phyloP scores from a whole-genome alignment of 1,140 invertebrate species.

The Drosophila fuyamai region DNA sequence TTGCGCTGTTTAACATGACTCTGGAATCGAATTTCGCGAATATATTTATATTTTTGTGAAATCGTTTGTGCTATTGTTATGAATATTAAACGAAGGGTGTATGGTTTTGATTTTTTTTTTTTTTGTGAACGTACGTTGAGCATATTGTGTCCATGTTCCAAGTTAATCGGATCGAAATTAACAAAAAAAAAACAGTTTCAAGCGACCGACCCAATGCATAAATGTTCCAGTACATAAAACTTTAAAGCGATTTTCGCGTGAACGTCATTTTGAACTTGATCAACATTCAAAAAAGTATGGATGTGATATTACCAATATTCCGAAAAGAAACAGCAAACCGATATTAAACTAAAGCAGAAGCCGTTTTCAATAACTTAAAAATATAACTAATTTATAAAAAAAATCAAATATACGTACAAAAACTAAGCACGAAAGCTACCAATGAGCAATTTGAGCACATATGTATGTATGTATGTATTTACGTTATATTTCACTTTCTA shows the following conservation, averaged over 20 bases:
- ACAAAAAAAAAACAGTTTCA: too few relatives aligned
- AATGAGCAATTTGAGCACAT: neutral
- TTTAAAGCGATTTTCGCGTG: too few relatives aligned
- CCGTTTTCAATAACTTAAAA: conserved; percentile 14
- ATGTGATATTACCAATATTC: conserved; percentile 20
- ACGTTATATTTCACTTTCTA: neutral
- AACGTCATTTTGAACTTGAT: too few relatives aligned
- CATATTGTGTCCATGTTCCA: too few relatives aligned
- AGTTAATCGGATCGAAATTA: too few relatives aligned
- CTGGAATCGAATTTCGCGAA: conserved; percentile 62
- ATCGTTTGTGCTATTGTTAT: conserved; percentile 41
- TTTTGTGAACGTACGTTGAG: too few relatives aligned
- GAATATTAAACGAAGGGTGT: conserved; percentile 18
- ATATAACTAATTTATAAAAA: neutral
- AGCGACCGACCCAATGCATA: too few relatives aligned
- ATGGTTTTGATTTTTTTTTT: too few relatives aligned
- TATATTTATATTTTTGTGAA: conserved; percentile 33
- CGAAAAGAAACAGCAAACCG: conserved; percentile 16
- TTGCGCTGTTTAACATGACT: conserved; percentile 76
- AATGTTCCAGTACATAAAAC: too few relatives aligned
- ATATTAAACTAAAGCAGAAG: conserved; percentile 24
- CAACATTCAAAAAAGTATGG: neutral
- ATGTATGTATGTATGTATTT: neutral
- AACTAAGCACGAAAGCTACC: neutral
- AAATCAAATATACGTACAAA: neutral